Percentiles rank a stretch among this genome's conserved stretches.
phyloP scores from a whole-genome alignment of 1,140 invertebrate genomes.

The Tribolium castaneum region DNA sequence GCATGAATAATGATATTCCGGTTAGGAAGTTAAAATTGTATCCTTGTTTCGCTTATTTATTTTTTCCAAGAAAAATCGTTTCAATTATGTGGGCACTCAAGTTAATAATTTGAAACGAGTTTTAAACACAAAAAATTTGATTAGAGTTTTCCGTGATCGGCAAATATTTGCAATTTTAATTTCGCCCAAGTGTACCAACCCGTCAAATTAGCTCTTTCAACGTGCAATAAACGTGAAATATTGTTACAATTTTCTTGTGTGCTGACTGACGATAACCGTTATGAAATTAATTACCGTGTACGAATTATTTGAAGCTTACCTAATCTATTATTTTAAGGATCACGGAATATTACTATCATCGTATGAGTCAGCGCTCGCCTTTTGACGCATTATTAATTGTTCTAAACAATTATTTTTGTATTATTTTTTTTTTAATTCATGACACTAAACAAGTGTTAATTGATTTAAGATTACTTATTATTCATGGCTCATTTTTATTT shows the following conservation, averaged over 20 bases:
- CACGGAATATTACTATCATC: not conserved
- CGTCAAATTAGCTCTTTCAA: too few species aligned
- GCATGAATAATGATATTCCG: not conserved
- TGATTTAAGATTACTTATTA: not conserved
- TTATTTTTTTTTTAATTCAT: too few species aligned
- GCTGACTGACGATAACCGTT: not conserved
- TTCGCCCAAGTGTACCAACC: too few species aligned
- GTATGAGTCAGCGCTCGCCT: not conserved
- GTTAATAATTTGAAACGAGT: too few species aligned
- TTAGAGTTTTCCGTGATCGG: too few species aligned
- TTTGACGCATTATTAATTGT: not conserved
- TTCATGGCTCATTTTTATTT: not conserved
- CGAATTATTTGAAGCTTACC: not conserved
- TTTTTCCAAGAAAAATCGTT: too few species aligned
- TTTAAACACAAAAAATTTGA: too few species aligned
- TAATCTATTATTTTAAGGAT: not conserved
- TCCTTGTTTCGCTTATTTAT: not conserved
- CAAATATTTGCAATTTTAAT: too few species aligned
- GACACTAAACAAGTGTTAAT: too few species aligned
- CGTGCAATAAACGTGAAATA: not conserved
- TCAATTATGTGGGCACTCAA: too few species aligned
- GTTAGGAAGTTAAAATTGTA: not conserved
- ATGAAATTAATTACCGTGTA: constrained; percentile 10
- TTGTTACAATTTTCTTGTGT: not conserved
- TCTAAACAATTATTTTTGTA: not conserved